A percentile compares a stretch with the other conserved stretches of the same genome.
These are phyloP conservation scores for Acanthosepion pharaonis DNA, from an alignment of 2,888 invertebrate species.

Conservation along the genomic window DNA sequence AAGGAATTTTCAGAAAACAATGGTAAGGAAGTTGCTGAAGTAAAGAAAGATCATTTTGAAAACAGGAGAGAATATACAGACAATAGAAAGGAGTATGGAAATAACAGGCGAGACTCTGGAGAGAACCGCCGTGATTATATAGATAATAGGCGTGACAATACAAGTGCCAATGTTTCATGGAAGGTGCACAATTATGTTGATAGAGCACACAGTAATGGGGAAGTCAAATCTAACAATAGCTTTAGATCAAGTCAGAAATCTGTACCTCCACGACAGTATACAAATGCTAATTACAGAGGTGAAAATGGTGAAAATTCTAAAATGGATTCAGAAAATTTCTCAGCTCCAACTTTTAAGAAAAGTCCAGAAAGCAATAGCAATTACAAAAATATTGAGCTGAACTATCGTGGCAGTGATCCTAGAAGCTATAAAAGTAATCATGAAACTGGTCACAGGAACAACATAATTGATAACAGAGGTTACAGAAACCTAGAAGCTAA, in stretches of 20 bases:
- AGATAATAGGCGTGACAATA: slow-evolving; percentile 38
- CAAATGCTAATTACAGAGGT: slow-evolving; percentile 37
- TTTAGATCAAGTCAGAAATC: slow-evolving; percentile 12
- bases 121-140: background rate
- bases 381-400: slow-evolving; percentile 24
- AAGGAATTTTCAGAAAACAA: slow-evolving; percentile 37
- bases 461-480: slow-evolving; percentile 36
- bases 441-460: slow-evolving; percentile 35
- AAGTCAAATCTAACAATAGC: slow-evolving; percentile 37
- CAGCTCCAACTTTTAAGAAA: background rate
- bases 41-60: slow-evolving; percentile 35
- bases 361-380: slow-evolving; percentile 39
- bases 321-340: background rate
- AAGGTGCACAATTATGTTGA: background rate
- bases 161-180: background rate
- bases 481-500: background rate
- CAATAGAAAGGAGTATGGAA: background rate
- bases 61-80: background rate
- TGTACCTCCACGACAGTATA: slow-evolving; percentile 15
- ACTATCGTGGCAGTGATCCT: background rate
- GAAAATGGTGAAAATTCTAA: slow-evolving; percentile 38
- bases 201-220: background rate
- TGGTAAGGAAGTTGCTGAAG: background rate
- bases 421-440: slow-evolving; percentile 34
- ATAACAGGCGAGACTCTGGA: background rate